Conservation (phyloP, 2,888 invertebrate genomes). For the Tiliacea aurago region DNA sequence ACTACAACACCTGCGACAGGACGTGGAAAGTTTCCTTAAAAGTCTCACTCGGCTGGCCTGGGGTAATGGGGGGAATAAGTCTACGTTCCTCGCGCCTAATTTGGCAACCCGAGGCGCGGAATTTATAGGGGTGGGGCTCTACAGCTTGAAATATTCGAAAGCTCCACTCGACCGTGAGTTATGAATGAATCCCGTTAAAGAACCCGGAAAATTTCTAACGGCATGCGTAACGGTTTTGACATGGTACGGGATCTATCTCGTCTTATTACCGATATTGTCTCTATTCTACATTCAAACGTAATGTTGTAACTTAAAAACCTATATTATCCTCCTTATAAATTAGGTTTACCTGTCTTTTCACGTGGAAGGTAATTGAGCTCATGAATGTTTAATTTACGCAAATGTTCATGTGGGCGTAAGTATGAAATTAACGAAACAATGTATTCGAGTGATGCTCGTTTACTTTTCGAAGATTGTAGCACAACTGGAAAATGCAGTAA, state of each 20-base stretch:
- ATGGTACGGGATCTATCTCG: slow-evolving; percentile 70
- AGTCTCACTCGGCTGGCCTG: slow-evolving; percentile 76
- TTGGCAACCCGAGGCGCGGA: slow-evolving; percentile 90
- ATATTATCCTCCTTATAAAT: slow-evolving; percentile 27
- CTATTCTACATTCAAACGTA: slow-evolving; percentile 45
- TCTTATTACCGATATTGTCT: slow-evolving; percentile 59
- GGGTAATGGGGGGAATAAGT: slow-evolving; percentile 87
- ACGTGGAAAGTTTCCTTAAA: slow-evolving; percentile 82
- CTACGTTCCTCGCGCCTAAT: slow-evolving; percentile 89
- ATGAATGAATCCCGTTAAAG: slow-evolving; percentile 90
- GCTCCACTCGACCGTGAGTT: slow-evolving; percentile 90
- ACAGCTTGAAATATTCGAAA: slow-evolving; percentile 90
- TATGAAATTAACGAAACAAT: slow-evolving; percentile 48
- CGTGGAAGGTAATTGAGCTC: slow-evolving; percentile 57
- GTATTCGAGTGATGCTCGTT: slow-evolving; percentile 28
- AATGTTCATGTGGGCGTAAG: slow-evolving; percentile 38
- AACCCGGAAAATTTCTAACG: slow-evolving; percentile 90
- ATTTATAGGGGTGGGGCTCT: slow-evolving; percentile 88
- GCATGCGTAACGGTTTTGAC: slow-evolving; percentile 76
- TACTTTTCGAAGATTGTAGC: slow-evolving; percentile 35
- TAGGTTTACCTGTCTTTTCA: slow-evolving; percentile 38
- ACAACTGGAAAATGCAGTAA: slow-evolving; percentile 55
- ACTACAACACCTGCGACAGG: slow-evolving; percentile 83
- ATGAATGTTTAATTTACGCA: slow-evolving; percentile 57
- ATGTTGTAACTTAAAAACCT: slow-evolving; percentile 20